Evolutionary conservation across 2,113 vertebrate genomes (phyloP).

Genomic region (Otocyon megalotis): DNA sequence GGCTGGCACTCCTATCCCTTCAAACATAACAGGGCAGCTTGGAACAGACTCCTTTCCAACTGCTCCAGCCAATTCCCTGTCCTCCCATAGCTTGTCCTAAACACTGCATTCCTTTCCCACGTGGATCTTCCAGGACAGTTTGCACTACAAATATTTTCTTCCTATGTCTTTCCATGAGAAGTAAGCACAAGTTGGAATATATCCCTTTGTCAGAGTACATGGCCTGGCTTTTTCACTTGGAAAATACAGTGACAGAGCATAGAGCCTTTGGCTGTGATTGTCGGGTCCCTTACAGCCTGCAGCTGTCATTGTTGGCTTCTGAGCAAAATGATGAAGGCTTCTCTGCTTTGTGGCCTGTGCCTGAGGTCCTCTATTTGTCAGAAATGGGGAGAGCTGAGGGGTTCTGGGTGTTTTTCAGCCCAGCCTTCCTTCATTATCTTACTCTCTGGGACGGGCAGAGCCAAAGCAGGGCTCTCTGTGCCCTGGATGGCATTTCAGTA

Average conservation of each 20-base stretch:
- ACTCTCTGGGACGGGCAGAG: background rate
- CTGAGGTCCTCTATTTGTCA: background rate
- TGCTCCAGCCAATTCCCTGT: rapidly evolving
- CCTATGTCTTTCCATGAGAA: slow-evolving; percentile 23
- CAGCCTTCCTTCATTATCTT: background rate
- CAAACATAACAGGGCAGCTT: background rate
- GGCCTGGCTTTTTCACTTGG: slow-evolving; percentile 6
- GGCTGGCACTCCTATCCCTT: background rate
- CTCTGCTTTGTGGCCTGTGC: background rate
- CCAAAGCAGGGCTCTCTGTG: background rate
- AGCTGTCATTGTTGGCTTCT: background rate
- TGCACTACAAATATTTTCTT: background rate
- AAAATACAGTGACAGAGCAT: background rate
- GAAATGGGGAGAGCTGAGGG: background rate
- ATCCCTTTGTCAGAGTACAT: background rate
- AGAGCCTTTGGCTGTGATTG: background rate
- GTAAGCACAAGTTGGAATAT: background rate
- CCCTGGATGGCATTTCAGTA: background rate
- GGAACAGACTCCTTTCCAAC: background rate
- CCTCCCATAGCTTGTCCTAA: background rate
- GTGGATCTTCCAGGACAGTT: background rate
- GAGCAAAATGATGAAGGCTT: background rate
- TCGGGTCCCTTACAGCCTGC: background rate
- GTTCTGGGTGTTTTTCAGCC: background rate
- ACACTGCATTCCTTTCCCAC: background rate